Conservation (phyloP, 2,888 invertebrate genomes). For the Melieria picta region DNA sequence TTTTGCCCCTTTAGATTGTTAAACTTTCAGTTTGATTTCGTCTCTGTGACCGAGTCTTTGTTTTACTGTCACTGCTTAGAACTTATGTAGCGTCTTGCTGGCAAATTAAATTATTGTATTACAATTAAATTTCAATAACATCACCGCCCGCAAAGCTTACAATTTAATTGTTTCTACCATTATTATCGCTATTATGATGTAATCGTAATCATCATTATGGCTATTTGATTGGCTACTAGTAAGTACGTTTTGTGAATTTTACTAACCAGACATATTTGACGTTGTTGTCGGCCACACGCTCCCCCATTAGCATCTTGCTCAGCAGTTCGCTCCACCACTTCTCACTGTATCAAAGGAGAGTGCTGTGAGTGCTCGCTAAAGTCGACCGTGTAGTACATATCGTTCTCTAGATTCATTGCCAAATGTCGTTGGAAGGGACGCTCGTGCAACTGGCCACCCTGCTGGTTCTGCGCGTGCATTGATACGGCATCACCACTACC, state of each 20-base stretch:
- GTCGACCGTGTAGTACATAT: slow-evolving; percentile 82
- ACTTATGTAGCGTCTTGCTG: not conserved
- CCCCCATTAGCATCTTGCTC: not conserved
- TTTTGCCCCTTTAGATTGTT: slow-evolving; percentile 16
- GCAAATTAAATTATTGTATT: not conserved
- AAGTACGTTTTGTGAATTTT: slow-evolving; percentile 53
- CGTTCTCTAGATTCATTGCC: slow-evolving; percentile 74
- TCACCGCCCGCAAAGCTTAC: not conserved
- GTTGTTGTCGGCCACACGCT: slow-evolving; percentile 23
- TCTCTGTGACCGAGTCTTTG: not conserved
- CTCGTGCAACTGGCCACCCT: slow-evolving; percentile 57
- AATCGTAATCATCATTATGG: slow-evolving; percentile 21
- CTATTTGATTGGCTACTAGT: slow-evolving; percentile 20
- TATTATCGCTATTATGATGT: slow-evolving; percentile 13
- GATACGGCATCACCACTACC: slow-evolving; percentile 18
- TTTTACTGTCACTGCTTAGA: slow-evolving; percentile 7
- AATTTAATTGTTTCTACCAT: slow-evolving; percentile 21
- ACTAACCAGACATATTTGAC: slow-evolving; percentile 55
- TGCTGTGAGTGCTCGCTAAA: slow-evolving; percentile 79
- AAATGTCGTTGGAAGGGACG: slow-evolving; percentile 68
- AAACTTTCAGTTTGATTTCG: slow-evolving; percentile 34
- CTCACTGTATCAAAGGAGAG: slow-evolving; percentile 79
- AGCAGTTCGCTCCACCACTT: slow-evolving; percentile 17
- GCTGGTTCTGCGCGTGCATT: slow-evolving; percentile 42
- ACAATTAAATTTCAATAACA: slow-evolving; percentile 19